Evolutionary conservation across 1,140 invertebrate genomes (phyloP).

Genomic region (Acromyrmex echinatior): DNA sequence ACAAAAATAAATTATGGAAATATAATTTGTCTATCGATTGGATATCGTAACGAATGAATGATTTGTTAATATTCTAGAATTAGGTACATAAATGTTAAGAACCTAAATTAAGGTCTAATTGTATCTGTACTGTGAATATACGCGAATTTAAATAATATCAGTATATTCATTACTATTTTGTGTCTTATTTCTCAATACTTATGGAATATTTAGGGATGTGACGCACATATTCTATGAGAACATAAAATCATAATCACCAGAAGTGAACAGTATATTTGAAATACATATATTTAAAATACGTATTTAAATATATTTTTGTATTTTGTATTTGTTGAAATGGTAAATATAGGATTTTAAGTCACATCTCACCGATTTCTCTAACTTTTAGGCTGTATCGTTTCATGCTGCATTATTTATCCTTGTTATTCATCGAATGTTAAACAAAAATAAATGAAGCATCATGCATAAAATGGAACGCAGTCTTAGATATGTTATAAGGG

Average conservation of each 20-base stretch:
- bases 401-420: too few species aligned
- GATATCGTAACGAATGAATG: constrained; percentile 62
- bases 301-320: too few species aligned
- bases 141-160: constrained; percentile 65
- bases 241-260: not conserved
- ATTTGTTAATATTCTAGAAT: constrained; percentile 68
- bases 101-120: constrained; percentile 54
- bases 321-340: too few species aligned
- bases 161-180: constrained; percentile 63
- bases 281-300: too few species aligned
- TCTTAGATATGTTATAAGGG: too few species aligned
- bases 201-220: not conserved
- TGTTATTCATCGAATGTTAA: too few species aligned
- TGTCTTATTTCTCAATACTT: constrained; percentile 30
- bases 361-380: too few species aligned
- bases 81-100: constrained; percentile 37
- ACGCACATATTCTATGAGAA: not conserved
- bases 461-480: too few species aligned
- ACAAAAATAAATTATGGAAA: not conserved
- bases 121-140: constrained; percentile 77
- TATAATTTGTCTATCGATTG: constrained; percentile 22
- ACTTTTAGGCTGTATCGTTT: too few species aligned
- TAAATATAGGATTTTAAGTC: too few species aligned
- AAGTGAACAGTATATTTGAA: too few species aligned
- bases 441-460: too few species aligned